phyloP scores from a whole-genome alignment of 1,140 invertebrate species.

The Aphaenogaster rudis region DNA sequence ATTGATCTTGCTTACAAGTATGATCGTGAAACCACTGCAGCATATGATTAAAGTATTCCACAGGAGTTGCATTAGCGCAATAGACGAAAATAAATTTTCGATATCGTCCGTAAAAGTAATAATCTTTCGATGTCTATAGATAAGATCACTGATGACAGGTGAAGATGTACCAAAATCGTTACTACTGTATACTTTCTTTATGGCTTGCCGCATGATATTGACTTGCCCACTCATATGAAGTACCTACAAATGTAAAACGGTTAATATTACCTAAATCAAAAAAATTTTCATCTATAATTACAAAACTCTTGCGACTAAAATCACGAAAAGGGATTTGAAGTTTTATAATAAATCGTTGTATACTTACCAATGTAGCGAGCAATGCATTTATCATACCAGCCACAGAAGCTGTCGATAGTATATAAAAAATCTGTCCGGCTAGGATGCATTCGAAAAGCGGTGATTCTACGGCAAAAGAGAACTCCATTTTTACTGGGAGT shows the following conservation, averaged over 20 bases:
- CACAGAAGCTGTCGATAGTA: neutral
- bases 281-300: neutral
- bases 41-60: constrained; percentile 66
- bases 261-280: neutral
- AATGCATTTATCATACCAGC: constrained; percentile 40
- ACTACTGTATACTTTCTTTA: neutral
- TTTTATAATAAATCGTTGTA: neutral
- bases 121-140: constrained; percentile 51
- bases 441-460: constrained; percentile 51
- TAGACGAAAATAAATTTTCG: constrained; percentile 57
- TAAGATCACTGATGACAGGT: neutral
- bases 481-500: constrained; percentile 60
- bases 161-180: neutral
- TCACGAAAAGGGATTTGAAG: neutral
- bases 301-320: neutral
- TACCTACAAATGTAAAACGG: constrained; percentile 37
- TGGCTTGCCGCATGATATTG: constrained; percentile 38
- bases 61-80: constrained; percentile 60
- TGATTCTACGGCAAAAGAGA: neutral
- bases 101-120: constrained; percentile 45
- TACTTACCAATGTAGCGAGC: constrained; percentile 57
- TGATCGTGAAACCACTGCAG: constrained; percentile 49
- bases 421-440: constrained; percentile 20
- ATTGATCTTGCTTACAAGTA: constrained; percentile 54
- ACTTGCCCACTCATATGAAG: constrained; percentile 62